Evolutionary conservation across 2,797 vertebrate species (phyloP), one percentile per base, ranked within the genome.

Genomic region (Distichodus sexfasciatus): DNA sequence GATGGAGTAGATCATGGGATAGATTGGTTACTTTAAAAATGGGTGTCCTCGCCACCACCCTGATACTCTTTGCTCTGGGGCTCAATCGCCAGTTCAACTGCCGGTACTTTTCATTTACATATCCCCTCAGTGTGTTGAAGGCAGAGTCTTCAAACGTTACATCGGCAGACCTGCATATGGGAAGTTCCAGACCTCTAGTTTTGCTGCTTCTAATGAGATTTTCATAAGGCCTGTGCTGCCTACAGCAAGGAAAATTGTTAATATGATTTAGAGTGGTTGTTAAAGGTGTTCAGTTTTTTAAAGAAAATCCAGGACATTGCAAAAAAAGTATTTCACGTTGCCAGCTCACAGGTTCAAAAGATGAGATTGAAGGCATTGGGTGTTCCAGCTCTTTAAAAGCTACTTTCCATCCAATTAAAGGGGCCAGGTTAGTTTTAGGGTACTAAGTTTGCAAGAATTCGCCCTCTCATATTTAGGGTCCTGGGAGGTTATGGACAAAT

Each of bases 371-470:
- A 69, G 59, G 43, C 9, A 35, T 28, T 7, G 35, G 66, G 68
- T 66, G 47, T 62, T 76, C 73, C 72, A 72, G 61, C 48, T 60
- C 67, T 76, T 78, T 78, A 78, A 61, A 69, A 63, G 64, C 74
- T 66, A 71, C 60, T 77, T 79, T 80, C 72, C 69, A 76, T 83
- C 68, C 51, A 72, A 71, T 79, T 69, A 66, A 66, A 64, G 73
- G 68, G 76, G 66, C 66, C 63, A 66, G 62, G 70, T 66, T 59
- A 66, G 70, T 41, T 29, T 62, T 69, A 53, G 46, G 40, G 48
- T 48, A 63, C 40, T 41, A 19, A 59, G 44, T 21, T 60, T 64
- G 12, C 14, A 65, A 71, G 75, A 75, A 63, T 69, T 69, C 35
- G 60, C 69, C 57, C 48, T 61, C 72, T 53, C 51, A 38, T 72